Percentiles rank a stretch among this genome's conserved stretches.
Conservation (phyloP, 2,797 vertebrate species). For the Tapera naevia region DNA sequence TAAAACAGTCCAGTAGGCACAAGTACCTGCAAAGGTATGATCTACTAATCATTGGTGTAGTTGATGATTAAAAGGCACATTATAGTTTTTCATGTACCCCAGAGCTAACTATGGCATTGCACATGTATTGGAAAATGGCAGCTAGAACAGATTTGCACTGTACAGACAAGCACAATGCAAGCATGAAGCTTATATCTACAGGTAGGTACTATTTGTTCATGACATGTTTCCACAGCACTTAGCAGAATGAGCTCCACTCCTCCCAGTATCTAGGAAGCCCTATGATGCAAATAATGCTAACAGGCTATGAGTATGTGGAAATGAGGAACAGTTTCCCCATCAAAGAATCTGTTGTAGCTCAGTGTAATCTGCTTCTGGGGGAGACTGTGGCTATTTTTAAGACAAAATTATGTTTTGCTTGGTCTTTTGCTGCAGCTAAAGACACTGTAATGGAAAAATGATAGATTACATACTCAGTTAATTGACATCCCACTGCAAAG, state of each 20-base stretch:
- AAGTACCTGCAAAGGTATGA: background rate
- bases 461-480: constrained; percentile 16
- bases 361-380: constrained; percentile 34
- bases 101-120: background rate
- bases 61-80: background rate
- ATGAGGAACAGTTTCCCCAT: constrained; percentile 20
- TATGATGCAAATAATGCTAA: constrained; percentile 24
- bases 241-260: background rate
- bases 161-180: background rate
- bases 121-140: background rate
- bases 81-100: background rate
- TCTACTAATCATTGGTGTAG: background rate
- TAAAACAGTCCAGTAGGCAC: background rate
- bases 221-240: background rate
- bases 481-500: background rate
- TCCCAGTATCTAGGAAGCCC: background rate
- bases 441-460: constrained; percentile 12
- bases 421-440: constrained; percentile 35
- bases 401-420: constrained; percentile 38
- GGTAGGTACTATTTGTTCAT: constrained; percentile 11
- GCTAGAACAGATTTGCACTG: background rate
- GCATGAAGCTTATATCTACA: background rate
- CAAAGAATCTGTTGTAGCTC: background rate
- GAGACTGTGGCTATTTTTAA: constrained; percentile 31
- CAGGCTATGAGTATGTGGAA: background rate